phyloP scores from a whole-genome alignment of 2,888 invertebrate species.

The Teleiodes luculella region DNA sequence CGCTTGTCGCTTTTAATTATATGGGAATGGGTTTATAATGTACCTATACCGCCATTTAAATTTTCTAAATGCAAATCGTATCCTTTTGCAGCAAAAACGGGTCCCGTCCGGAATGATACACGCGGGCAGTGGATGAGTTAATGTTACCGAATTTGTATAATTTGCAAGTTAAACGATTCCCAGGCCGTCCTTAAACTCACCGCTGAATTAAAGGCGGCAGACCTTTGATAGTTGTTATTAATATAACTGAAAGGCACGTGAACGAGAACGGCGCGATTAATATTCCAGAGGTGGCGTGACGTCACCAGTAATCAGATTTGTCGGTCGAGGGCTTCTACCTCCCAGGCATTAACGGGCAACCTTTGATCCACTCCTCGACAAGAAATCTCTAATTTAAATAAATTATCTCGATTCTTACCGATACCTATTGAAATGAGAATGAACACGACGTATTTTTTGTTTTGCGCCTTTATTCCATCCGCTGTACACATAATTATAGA shows the following conservation, averaged over 20 bases:
- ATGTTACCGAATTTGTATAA: conserved; percentile 48
- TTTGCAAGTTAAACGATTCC: conserved; percentile 46
- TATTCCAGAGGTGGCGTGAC: conserved; percentile 51
- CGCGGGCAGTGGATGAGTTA: conserved; percentile 46
- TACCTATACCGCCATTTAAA: no score
- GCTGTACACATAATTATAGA: no score
- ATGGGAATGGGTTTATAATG: no score
- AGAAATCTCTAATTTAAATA: conserved; percentile 8
- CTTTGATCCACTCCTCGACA: conserved; percentile 28
- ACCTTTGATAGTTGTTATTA: conserved; percentile 40
- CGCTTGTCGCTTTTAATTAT: no score
- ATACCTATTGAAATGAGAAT: no score
- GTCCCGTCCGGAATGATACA: conserved; percentile 53
- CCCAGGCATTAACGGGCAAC: conserved; percentile 38
- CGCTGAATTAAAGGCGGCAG: conserved; percentile 32
- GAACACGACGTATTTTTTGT: no score
- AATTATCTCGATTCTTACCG: no score
- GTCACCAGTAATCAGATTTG: conserved; percentile 59
- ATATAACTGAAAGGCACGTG: conserved; percentile 42
- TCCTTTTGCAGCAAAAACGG: conserved; percentile 43
- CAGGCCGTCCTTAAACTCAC: conserved; percentile 36
- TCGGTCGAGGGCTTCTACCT: conserved; percentile 39
- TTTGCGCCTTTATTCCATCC: no score
- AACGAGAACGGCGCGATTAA: conserved; percentile 47
- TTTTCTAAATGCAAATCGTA: conserved; percentile 31